A percentile compares a stretch with the other conserved stretches of the same genome.
Evolutionary conservation across 2,888 invertebrate genomes (phyloP).

Genomic region (Ectemnius lituratus): DNA sequence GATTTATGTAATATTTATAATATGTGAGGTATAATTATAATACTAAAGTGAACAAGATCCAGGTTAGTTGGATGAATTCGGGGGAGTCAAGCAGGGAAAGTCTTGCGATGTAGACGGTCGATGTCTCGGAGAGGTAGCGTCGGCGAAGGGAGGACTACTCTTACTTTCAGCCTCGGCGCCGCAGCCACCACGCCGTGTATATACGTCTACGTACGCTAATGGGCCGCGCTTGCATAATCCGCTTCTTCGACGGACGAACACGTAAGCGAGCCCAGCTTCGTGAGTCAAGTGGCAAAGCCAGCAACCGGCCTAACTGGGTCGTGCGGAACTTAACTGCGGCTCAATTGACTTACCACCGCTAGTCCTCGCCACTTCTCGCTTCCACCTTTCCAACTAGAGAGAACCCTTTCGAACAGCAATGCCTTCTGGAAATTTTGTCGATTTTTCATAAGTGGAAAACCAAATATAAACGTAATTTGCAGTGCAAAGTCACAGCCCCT

Average conservation of each 20-base stretch:
- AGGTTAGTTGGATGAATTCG: background rate
- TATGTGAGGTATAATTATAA: too few species aligned
- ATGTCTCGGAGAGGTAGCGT: slow-evolving; percentile 4
- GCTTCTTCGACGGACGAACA: slow-evolving; percentile 55
- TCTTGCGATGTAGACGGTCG: too few species aligned
- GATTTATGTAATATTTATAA: too few species aligned
- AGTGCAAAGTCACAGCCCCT: too few species aligned
- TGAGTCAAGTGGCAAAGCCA: slow-evolving; percentile 63
- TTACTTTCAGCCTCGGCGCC: slow-evolving; percentile 73
- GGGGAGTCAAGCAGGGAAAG: slow-evolving; percentile 19
- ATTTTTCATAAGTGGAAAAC: too few species aligned
- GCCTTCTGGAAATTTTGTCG: too few species aligned
- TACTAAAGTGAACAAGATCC: too few species aligned
- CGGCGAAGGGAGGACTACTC: slow-evolving; percentile 66
- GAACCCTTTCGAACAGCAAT: too few species aligned
- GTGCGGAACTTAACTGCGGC: slow-evolving; percentile 41
- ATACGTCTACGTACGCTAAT: slow-evolving; percentile 62
- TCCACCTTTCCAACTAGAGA: too few species aligned
- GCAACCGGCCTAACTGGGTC: slow-evolving; percentile 54
- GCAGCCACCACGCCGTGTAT: slow-evolving; percentile 21
- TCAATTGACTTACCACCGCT: slow-evolving; percentile 31
- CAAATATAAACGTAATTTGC: too few species aligned
- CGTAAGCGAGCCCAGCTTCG: slow-evolving; percentile 49
- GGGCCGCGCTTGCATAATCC: slow-evolving; percentile 63
- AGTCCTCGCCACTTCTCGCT: too few species aligned